Conservation (phyloP, 2,888 invertebrate genomes). For the Arrhopalites spinosus region DNA sequence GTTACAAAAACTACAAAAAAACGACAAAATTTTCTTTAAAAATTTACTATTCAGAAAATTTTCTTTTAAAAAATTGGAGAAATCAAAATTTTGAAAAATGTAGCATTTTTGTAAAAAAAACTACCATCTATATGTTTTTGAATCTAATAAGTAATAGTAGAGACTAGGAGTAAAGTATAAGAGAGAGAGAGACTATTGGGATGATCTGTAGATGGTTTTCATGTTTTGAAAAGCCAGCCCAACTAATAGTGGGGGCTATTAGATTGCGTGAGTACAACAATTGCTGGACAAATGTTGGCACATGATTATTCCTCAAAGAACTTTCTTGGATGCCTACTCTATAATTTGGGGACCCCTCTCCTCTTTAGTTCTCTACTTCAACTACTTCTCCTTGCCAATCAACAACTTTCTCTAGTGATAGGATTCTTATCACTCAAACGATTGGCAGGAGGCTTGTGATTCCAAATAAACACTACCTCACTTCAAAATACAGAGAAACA, state of each 20-base stretch:
- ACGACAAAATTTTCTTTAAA: no score
- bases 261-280: conserved; percentile 8
- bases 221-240: conserved; percentile 6
- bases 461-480: conserved; percentile 34
- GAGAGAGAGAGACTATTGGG: not conserved
- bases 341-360: conserved; percentile 16
- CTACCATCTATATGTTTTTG: no score
- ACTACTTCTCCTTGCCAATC: conserved; percentile 38
- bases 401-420: conserved; percentile 30
- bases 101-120: no score
- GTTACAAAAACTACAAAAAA: no score
- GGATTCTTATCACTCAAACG: conserved; percentile 30
- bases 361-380: conserved; percentile 8
- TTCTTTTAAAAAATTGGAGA: no score
- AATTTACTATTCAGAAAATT: no score
- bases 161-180: not conserved
- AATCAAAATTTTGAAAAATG: no score
- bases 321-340: conserved; percentile 15
- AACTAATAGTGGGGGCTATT: conserved; percentile 15
- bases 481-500: not conserved
- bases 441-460: conserved; percentile 38
- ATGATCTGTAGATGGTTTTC: not conserved
- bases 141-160: not conserved
- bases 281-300: conserved; percentile 26
- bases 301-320: conserved; percentile 20